phyloP scores from a whole-genome alignment of 2,888 invertebrate genomes.

The Orthonychiurus folsomi region DNA sequence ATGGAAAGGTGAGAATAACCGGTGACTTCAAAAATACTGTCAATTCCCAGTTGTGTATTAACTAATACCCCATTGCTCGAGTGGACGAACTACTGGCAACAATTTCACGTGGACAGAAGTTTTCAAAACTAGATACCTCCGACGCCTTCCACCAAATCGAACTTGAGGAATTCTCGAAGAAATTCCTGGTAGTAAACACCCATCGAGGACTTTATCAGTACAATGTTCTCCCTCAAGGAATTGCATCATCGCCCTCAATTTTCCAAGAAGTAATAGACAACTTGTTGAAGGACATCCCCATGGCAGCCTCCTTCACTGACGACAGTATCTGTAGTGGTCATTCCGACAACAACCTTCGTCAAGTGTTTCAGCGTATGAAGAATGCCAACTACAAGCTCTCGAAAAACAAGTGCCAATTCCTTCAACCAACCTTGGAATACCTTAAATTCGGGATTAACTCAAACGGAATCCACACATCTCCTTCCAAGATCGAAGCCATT shows the following conservation, averaged over 20 bases:
- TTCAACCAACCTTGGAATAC: constrained; percentile 36
- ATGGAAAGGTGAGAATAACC: constrained; percentile 42
- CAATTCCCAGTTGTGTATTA: constrained; percentile 39
- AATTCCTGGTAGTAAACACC: constrained; percentile 41
- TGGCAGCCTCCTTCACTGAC: constrained; percentile 40
- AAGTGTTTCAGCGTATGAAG: constrained; percentile 38
- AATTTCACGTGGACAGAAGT: constrained; percentile 40
- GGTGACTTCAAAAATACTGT: constrained; percentile 41
- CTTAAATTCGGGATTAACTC: constrained; percentile 42
- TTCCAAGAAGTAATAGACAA: constrained; percentile 43
- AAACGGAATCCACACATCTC: constrained; percentile 41
- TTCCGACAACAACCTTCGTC: constrained; percentile 27
- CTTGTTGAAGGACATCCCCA: constrained; percentile 40
- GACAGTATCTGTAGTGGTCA: constrained; percentile 41
- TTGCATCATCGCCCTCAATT: constrained; percentile 43
- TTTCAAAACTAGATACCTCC: constrained; percentile 43
- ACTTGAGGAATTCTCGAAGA: constrained; percentile 39
- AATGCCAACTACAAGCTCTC: constrained; percentile 40
- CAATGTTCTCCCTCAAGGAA: constrained; percentile 43
- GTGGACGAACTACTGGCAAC: constrained; percentile 36
- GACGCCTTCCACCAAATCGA: constrained; percentile 43
- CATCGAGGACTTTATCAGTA: constrained; percentile 41
- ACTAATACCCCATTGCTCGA: constrained; percentile 39
- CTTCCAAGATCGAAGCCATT: constrained; percentile 42
- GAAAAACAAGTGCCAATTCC: constrained; percentile 42